Evolutionary conservation across 2,113 vertebrate genomes (phyloP), one percentile per base, ranked within the genome.

Genomic region (Colossoma macropomum): DNA sequence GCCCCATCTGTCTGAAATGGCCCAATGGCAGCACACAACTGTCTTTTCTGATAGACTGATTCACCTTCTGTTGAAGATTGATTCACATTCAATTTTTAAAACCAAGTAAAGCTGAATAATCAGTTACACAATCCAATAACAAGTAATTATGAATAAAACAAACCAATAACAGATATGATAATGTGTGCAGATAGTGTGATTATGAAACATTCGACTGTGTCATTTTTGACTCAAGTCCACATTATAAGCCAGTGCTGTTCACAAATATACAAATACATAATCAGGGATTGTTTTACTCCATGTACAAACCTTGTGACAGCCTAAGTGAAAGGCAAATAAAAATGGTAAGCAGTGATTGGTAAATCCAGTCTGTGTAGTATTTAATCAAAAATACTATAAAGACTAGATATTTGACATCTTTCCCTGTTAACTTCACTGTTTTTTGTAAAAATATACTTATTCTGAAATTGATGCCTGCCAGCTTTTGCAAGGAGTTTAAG

Each of bases 61-160:
- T 71, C 28, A 7, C 68, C 23, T 38, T 23, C 32, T 45, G 34
- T 25, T 45, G 11, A 71, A 71, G 45, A 71, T 17, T 59, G 66
- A 28, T 80, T 80, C n/a, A 60, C 21, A 45, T 12, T 71, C 9
- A n/a, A 71, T 71, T 71, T 38, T 71, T 21, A 71, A 28, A 71
- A 45, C 11, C 34, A 71, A 71, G 11, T n/a, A 21, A 23, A 70
- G 41, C 34, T 66, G 27, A 66, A 28, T 28, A 66, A 17, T 32
- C 12, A 30, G 6, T 66, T 19, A 19, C 12, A 66, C 28, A 32
- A 66, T 32, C 28, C 28, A 30, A 65, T 30, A 5, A 65, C 62
- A 66, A 32, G 17, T 66, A 30, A 66, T 32, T 66, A 0, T 17
- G 10, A 32, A 38, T 23, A 69, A 19, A 19, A 23, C 30, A 34